Percentiles rank a stretch among this genome's conserved stretches.
phyloP scores from a whole-genome alignment of 64 coral and sea anemone species.

The Trachythela sp. region DNA sequence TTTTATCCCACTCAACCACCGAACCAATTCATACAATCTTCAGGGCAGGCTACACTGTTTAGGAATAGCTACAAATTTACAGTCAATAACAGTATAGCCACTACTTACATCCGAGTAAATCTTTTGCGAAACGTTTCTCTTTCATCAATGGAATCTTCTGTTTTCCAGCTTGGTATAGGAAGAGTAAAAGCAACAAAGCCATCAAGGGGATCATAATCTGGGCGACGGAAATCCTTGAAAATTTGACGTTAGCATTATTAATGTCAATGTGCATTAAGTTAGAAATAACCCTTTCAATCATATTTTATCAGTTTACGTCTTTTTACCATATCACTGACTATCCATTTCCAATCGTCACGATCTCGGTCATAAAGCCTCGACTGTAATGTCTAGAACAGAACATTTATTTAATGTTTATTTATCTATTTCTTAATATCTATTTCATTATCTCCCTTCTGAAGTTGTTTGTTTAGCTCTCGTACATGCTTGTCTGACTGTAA shows the following conservation, averaged over 20 bases:
- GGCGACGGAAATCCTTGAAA: not conserved
- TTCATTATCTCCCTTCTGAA: no score
- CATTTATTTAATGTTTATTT: not conserved
- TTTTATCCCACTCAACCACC: no score
- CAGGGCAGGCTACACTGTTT: no score
- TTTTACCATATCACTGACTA: not conserved
- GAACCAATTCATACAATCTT: no score
- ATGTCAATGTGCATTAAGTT: not conserved
- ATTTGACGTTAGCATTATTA: not conserved
- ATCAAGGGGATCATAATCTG: not conserved
- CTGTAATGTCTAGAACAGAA: not conserved
- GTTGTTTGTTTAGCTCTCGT: no score
- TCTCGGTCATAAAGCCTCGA: not conserved
- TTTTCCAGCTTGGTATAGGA: not conserved
- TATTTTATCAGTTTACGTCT: no score
- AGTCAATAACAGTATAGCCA: not conserved
- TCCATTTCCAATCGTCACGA: conserved; percentile 9
- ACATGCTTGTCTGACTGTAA: no score
- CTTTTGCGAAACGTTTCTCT: not conserved
- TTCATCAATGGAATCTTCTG: not conserved
- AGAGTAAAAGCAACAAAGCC: not conserved
- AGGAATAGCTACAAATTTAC: no score
- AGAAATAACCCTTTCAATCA: no score
- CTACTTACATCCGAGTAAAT: not conserved
- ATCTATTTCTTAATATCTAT: no score